phyloP scores from a whole-genome alignment of 1,140 invertebrate genomes.

The Streblospio benedicti region DNA sequence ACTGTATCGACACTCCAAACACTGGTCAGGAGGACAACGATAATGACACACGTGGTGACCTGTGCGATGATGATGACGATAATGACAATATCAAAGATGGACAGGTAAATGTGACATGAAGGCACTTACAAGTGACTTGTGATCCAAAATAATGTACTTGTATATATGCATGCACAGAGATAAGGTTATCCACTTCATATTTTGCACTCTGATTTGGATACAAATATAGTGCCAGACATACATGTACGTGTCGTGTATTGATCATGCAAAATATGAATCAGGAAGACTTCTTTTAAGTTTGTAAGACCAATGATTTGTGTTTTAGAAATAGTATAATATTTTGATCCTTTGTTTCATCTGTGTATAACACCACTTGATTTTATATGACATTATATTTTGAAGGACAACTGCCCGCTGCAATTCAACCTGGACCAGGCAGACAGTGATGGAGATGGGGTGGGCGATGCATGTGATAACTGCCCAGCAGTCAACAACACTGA shows the following conservation, averaged over 20 bases:
- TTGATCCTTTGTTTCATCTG: too few species aligned
- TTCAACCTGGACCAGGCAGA: conserved; percentile 22
- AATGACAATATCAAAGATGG: conserved; percentile 74
- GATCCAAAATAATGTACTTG: background rate
- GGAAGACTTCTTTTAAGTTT: too few species aligned
- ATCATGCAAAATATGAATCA: conserved; percentile 9
- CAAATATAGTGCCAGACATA: too few species aligned
- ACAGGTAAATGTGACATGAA: conserved; percentile 50
- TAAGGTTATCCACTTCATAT: too few species aligned
- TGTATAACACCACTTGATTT: too few species aligned
- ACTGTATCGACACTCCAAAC: conserved; percentile 75
- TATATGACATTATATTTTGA: conserved; percentile 1
- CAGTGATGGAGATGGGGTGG: conserved; percentile 21
- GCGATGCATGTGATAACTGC: conserved; percentile 27
- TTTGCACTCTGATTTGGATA: background rate
- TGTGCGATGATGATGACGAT: conserved; percentile 84
- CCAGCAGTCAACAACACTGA: background rate
- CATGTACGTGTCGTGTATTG: too few species aligned
- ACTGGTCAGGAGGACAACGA: conserved; percentile 93
- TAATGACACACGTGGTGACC: conserved; percentile 74
- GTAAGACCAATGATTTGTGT: too few species aligned
- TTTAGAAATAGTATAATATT: too few species aligned
- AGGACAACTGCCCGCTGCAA: conserved; percentile 27
- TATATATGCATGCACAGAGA: background rate
- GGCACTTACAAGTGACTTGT: background rate